Percentiles rank a stretch among this genome's conserved stretches.
Conservation (phyloP, 2,888 invertebrate genomes). For the Deroplatys truncata region DNA sequence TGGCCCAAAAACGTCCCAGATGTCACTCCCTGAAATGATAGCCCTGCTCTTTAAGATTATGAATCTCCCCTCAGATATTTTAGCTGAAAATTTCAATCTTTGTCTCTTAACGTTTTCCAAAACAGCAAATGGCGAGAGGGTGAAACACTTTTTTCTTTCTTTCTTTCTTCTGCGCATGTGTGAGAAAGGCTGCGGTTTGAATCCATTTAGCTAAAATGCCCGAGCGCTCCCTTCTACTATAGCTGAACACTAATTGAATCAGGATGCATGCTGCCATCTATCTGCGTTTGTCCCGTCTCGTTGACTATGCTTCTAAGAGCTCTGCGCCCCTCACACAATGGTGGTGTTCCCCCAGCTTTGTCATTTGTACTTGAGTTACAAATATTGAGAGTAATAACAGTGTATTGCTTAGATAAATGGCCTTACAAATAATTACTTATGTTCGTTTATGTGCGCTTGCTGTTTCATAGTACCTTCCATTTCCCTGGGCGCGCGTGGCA, state of each 20-base stretch:
- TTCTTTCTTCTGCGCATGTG: not conserved
- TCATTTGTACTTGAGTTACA: not conserved
- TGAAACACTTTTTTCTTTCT: not conserved
- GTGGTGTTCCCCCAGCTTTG: not conserved
- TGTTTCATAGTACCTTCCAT: no score
- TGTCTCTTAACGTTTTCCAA: not conserved
- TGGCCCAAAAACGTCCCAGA: not conserved
- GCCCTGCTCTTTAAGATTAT: not conserved
- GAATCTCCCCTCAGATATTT: not conserved
- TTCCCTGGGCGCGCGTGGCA: no score
- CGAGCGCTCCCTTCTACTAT: not conserved
- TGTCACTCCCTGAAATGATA: not conserved
- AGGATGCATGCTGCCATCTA: not conserved
- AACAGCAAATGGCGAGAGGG: not conserved
- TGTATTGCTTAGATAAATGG: not conserved
- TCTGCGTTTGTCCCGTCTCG: not conserved
- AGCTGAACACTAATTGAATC: not conserved
- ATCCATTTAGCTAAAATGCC: slow-evolving; percentile 12
- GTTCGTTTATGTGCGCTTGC: no score
- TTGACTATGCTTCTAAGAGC: not conserved
- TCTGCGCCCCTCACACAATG: not conserved
- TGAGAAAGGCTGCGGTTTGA: not conserved
- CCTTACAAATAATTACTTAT: no score
- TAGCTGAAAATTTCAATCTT: not conserved
- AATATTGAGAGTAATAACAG: not conserved